Percentiles rank a stretch among this genome's conserved stretches.
phyloP scores from a whole-genome alignment of 2,888 invertebrate species.

The Phortica magna region DNA sequence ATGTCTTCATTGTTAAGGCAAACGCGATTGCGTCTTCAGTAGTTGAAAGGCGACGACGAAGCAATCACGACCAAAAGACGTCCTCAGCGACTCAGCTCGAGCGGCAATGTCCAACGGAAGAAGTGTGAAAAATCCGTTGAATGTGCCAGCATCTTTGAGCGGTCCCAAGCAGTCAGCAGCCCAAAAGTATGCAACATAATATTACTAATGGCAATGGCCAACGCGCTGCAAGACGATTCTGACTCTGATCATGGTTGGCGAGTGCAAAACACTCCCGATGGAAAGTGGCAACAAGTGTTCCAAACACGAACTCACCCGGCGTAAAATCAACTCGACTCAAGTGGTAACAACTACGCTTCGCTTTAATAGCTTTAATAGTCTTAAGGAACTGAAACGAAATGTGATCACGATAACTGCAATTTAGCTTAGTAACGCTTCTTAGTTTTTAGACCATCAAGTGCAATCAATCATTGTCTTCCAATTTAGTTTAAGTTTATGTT shows the following conservation, averaged over 20 bases:
- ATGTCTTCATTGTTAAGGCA: conserved; percentile 1
- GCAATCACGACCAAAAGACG: neutral
- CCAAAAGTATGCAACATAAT: conserved; percentile 22
- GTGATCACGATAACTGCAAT: conserved; percentile 20
- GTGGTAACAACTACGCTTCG: neutral
- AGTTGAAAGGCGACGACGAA: neutral
- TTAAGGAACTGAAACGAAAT: conserved; percentile 11
- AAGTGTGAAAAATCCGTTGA: conserved; percentile 18
- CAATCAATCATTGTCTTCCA: conserved; percentile 37
- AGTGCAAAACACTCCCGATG: conserved; percentile 14
- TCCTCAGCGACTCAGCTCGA: neutral
- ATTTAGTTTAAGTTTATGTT: conserved; percentile 6
- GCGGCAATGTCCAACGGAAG: neutral
- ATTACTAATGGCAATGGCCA: neutral
- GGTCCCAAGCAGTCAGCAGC: neutral
- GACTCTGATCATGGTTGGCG: neutral
- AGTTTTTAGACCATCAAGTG: neutral
- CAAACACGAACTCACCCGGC: conserved; percentile 19
- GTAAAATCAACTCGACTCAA: neutral
- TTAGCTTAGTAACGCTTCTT: neutral
- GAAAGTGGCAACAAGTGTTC: conserved; percentile 31
- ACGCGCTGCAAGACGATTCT: neutral
- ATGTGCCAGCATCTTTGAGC: neutral
- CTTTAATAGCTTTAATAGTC: conserved; percentile 20
- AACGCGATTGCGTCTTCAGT: neutral